A percentile compares a stretch with the other conserved stretches of the same genome.
These are phyloP conservation scores for Peromyscus maniculatus DNA, from an alignment of 2,113 vertebrate genomes.

Conservation along the genomic window DNA sequence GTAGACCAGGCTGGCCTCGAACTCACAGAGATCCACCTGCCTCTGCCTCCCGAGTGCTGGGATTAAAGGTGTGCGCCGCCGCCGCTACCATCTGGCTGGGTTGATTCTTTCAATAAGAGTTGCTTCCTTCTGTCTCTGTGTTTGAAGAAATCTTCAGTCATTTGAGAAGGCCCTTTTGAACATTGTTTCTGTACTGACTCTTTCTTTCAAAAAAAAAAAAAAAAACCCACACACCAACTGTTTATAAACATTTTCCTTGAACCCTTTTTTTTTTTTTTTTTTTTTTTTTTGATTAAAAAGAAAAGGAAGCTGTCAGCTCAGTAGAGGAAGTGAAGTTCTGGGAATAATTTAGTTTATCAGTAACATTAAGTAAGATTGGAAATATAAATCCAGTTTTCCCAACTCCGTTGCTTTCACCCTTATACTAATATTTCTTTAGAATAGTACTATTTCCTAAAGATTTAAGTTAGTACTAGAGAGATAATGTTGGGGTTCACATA, in stretches of 20 bases:
- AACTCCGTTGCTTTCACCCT: neutral
- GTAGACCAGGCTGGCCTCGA: too few relatives aligned
- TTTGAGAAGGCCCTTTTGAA: slow-evolving; percentile 31
- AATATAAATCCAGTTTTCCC: slow-evolving; percentile 41
- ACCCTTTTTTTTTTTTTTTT: slow-evolving; percentile 43
- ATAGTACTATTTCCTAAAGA: neutral
- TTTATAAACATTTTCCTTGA: slow-evolving; percentile 61
- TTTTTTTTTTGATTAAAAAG: slow-evolving; percentile 51
- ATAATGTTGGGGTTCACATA: slow-evolving; percentile 11
- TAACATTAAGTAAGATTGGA: slow-evolving; percentile 41
- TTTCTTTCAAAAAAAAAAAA: neutral
- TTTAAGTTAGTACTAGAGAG: slow-evolving; percentile 30
- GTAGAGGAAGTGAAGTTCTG: neutral
- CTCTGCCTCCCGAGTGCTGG: too few relatives aligned
- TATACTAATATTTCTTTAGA: slow-evolving; percentile 37
- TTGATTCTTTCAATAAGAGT: slow-evolving; percentile 26
- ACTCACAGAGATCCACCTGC: too few relatives aligned
- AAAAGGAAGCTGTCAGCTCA: slow-evolving; percentile 10
- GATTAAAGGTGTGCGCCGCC: too few relatives aligned
- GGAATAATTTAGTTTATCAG: slow-evolving; percentile 50
- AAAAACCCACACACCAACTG: neutral
- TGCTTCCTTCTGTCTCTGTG: neutral
- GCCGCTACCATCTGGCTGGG: neutral
- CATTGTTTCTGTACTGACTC: slow-evolving; percentile 37
- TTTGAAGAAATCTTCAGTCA: neutral